Evolutionary conservation across 2,113 vertebrate species (phyloP), one percentile per base, ranked within the genome.

Genomic region (Anhinga anhinga): DNA sequence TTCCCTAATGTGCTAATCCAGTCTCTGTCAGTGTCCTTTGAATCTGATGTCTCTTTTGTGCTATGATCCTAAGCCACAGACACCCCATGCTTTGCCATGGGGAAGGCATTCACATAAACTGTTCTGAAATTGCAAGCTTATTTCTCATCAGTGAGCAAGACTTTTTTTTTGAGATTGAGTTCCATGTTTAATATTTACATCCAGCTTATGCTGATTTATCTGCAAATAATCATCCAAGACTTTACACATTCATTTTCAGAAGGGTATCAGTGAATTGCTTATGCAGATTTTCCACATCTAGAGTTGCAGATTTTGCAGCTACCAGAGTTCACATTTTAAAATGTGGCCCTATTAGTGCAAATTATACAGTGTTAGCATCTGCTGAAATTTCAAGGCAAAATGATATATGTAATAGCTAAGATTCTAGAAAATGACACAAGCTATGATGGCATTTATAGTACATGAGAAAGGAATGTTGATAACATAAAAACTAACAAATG

Each of bases 351-450:
- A 45, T 78, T 63, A 65, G 26, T 85, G 38, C 21, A 76, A 93
- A 93, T 96, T 76, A 59, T 52, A 83, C 27, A 52, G 3, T 42
- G 18, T 47, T 76, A 79, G 25, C 25, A 56, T 56, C 73, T 53
- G n/a, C 38, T 77, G 23, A 91, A 65, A 50, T 81, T 92, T 73
- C 25, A 74, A 86, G 38, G 10, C 22, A 91, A 93, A 90, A 95
- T 42, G 1, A 62, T 66, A 52, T 14, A n/a, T 22, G 5, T 47
- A 70, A 56, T 61, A 77, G 23, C 17, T 38, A 66, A 62, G 26
- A 78, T 65, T 83, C 53, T 62, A 73, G 53, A 92, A 88, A 73
- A 82, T 36, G 3, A 69, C 10, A 29, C 29, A 63, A 90, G 5
- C 20, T 93, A 25, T 82, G 47, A 81, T 36, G 8, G 8, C 14